Evolutionary conservation across 2,797 vertebrate species (phyloP).

Genomic region (Astyanax mexicanus): DNA sequence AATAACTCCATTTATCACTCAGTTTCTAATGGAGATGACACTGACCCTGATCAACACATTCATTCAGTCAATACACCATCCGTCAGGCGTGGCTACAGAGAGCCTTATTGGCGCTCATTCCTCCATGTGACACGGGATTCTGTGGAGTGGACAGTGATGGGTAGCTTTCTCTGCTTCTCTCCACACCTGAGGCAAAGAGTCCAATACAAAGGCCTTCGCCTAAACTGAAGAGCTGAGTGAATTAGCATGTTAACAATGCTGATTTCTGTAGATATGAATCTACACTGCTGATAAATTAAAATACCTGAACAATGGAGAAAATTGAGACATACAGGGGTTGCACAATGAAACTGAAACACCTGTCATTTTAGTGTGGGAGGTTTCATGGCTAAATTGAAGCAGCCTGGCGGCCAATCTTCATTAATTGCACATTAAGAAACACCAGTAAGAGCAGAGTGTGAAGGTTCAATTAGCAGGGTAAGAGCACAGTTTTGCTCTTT

Average conservation of each 20-base stretch:
- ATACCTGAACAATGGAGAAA: conserved; percentile 53
- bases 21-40: conserved; percentile 22
- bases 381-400: no score
- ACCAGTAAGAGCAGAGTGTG: no score
- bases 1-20: conserved; percentile 31
- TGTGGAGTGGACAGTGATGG: conserved; percentile 42
- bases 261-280: conserved; percentile 47
- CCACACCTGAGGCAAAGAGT: conserved; percentile 50
- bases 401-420: no score
- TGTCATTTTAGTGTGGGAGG: no score
- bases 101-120: conserved; percentile 45
- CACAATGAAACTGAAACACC: no score
- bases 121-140: conserved; percentile 38
- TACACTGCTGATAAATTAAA: conserved; percentile 50
- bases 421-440: no score
- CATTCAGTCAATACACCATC: conserved; percentile 36
- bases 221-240: conserved; percentile 27
- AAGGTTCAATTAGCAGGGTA: no score
- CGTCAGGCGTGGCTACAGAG: conserved; percentile 35
- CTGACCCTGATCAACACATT: conserved; percentile 39
- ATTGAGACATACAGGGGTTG: conserved; percentile 53
- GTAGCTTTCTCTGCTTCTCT: conserved; percentile 46
- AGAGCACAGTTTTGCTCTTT: no score
- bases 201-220: conserved; percentile 39
- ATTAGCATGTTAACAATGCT: conserved; percentile 50